Conservation (phyloP, 2,888 invertebrate genomes). For the Lasioglossum oenotherae region DNA sequence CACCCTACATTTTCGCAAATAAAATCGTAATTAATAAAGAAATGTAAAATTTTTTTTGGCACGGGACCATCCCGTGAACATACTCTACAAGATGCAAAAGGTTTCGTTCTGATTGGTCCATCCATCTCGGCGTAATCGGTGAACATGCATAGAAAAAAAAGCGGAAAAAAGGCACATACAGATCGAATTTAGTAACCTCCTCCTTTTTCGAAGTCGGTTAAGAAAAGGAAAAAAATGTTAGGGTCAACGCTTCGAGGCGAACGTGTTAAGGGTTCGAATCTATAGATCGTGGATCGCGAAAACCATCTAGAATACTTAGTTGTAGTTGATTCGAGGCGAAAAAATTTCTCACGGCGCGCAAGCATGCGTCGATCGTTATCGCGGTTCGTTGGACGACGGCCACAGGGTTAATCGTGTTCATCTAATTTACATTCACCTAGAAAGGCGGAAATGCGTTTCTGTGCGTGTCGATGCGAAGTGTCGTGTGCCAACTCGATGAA, state of each 20-base stretch:
- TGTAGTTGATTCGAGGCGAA: not conserved
- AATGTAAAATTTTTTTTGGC: no score
- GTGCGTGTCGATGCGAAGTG: slow-evolving; percentile 45
- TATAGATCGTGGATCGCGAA: not conserved
- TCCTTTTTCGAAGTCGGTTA: no score
- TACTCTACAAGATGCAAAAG: no score
- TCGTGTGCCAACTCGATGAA: slow-evolving; percentile 56
- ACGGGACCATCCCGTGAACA: no score
- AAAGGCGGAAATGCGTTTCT: slow-evolving; percentile 75
- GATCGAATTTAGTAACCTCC: no score
- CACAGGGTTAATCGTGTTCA: slow-evolving; percentile 60
- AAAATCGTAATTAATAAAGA: no score
- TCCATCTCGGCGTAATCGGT: no score
- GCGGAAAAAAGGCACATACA: no score
- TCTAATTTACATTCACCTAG: slow-evolving; percentile 72
- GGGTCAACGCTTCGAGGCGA: not conserved
- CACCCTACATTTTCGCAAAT: no score
- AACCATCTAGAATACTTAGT: not conserved
- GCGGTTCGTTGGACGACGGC: slow-evolving; percentile 46
- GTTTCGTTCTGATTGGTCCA: no score
- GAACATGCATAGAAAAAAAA: no score
- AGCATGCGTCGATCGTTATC: slow-evolving; percentile 42
- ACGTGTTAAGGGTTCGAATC: not conserved
- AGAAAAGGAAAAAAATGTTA: no score
- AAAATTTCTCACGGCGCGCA: slow-evolving; percentile 55